Evolutionary conservation across 1,140 invertebrate species (phyloP), one percentile per base, ranked within the genome.

Genomic region (Pteromalus puparum): DNA sequence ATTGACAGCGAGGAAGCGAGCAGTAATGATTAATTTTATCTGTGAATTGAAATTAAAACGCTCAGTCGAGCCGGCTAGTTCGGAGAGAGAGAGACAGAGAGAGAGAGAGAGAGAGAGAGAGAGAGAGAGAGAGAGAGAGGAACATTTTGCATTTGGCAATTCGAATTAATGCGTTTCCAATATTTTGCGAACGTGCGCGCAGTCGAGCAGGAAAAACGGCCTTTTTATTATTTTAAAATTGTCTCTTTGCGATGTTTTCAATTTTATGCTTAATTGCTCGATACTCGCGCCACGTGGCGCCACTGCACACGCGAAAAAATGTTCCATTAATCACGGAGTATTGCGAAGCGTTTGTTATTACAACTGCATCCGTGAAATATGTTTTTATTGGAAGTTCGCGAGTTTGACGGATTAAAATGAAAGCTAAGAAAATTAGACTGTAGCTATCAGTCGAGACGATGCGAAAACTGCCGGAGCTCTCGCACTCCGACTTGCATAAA

Each of bases 11-110:
- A 26, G n/a, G 4, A 24, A 7, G 24, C 67, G 67, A 70, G 67
- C 21, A 70, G 61, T 77, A 77, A 83, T 83, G 46, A 77, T 83
- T 70, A 83, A 76, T 83, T 48, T 83, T 46, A 48, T 83, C 42
- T 26, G 74, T 24, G 26, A 76, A 76, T 46, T 76, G 74, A 76
- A 76, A 76, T 76, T 76, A 76, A 76, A 73, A 76, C 38, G 34
- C 34, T 76, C 74, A 42, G 5, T 5, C 42, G 42, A 24, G 34
- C 10, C 34, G 30, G 72, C 34, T 53, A 53, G 72, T 30, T 30
- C 28, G 15, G 18, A 26, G 15, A 73, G 26, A 73, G 72, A 28
- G 21, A 13, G n/a, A 68, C 24, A 53, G 2, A 18, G 12, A 53
- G 48, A 53, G 13, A 15, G 48, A 18, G 48, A 18, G 12, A 18